Evolutionary conservation across 30 jellyfish, hydroid and myxozoan genomes (phyloP), one percentile per base, ranked within the genome.

Genomic region (Nemopilema nomurai): DNA sequence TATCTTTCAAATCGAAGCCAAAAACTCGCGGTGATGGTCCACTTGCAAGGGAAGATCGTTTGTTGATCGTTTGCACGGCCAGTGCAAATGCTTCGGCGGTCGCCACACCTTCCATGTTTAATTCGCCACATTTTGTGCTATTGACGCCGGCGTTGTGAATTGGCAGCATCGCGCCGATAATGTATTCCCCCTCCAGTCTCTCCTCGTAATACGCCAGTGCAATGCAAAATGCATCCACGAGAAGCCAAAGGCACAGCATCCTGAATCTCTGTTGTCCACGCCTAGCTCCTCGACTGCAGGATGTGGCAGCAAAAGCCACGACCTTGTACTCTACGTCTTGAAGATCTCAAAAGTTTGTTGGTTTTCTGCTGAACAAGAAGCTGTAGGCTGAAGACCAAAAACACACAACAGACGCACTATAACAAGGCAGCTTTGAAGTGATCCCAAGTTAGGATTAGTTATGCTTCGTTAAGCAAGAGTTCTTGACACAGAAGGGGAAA

Each of bases 1-100:
- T 50, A 65, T 94, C 99, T 0, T 89, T 80, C n/a, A 89, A n/a
- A 62, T 85, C 96, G 68, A 53, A 94, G 17, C 99, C 99, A 86
- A 94, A 29, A 32, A 52, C 32, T 16, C 86, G 82, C 49, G 74
- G 52, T 18, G 25, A n/a, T 18, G 85, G 28, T 0, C 68, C 82
- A 49, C 69, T 66, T 24, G 77, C 81, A 7, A 69, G 77, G 0
- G 77, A 25, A 28, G 77, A n/a, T 13, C 77, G 31, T 41, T 69
- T 70, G 77, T 68, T 77, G 24, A 87, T 87, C 41, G 85, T 57
- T 20, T 78, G 27, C 0, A 77, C 90, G 16, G 96, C 96, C 67
- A 87, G 75, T 19, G 76, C 76, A 24, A 87, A 73, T 24, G 96
- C 96, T 41, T 87, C 96, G 22, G 84, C 83, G 17, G 41, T 73